Conservation (phyloP, 1,140 invertebrate species). For the Drosophila orosa region DNA sequence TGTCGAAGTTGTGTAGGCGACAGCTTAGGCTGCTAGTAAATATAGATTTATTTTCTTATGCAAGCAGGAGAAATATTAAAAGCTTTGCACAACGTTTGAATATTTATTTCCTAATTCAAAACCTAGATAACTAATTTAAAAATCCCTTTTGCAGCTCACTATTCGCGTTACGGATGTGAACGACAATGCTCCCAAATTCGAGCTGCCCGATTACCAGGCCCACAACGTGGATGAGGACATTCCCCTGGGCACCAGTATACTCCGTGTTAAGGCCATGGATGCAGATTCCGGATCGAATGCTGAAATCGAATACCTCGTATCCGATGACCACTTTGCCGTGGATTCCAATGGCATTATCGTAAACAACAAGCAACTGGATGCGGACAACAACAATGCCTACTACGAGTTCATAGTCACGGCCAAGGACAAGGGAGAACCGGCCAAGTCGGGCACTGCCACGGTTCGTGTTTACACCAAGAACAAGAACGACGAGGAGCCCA, state of each 20-base stretch:
- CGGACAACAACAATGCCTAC: slow-evolving; percentile 98
- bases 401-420: slow-evolving; percentile 97
- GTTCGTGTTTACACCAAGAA: slow-evolving; percentile 97
- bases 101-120: neutral
- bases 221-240: slow-evolving; percentile 98
- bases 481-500: slow-evolving; percentile 98
- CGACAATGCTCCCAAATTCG: slow-evolving; percentile 97
- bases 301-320: slow-evolving; percentile 96
- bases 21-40: neutral
- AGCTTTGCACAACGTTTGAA: neutral
- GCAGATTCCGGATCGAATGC: slow-evolving; percentile 96
- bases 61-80: neutral
- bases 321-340: slow-evolving; percentile 96
- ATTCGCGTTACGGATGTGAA: slow-evolving; percentile 97
- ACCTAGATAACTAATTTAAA: neutral
- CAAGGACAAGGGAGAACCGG: slow-evolving; percentile 96
- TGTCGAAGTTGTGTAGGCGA: neutral
- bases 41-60: neutral
- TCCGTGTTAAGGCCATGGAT: slow-evolving; percentile 97
- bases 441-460: slow-evolving; percentile 95
- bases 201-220: slow-evolving; percentile 97
- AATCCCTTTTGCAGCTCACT: slow-evolving; percentile 87
- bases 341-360: slow-evolving; percentile 95
- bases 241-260: slow-evolving; percentile 93
- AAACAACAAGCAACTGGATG: slow-evolving; percentile 96